Conservation (phyloP, 2,797 vertebrate species). For the Amblyopsis hoosieri region DNA sequence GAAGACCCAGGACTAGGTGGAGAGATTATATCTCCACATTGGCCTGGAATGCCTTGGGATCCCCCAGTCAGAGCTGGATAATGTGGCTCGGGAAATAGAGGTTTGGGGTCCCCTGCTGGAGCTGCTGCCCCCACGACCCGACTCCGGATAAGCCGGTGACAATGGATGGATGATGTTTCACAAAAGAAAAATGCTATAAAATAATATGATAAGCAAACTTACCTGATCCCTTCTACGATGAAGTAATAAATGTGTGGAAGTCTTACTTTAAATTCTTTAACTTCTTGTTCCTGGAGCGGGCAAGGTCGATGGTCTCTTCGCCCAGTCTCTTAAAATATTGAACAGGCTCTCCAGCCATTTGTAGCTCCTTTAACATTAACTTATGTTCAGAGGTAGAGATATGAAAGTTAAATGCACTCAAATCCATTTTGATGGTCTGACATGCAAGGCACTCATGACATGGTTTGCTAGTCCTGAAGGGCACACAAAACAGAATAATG, state of each 20-base stretch:
- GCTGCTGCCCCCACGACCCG: too few relatives aligned
- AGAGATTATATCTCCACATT: too few relatives aligned
- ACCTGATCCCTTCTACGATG: not conserved
- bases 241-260: constrained; percentile 4
- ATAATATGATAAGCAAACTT: too few relatives aligned
- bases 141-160: too few relatives aligned
- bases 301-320: too few relatives aligned
- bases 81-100: too few relatives aligned
- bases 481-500: constrained; percentile 8
- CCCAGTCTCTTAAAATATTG: fast-evolving
- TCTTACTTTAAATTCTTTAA: constrained; percentile 44
- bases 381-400: constrained; percentile 50
- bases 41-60: too few relatives aligned
- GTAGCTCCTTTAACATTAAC: constrained; percentile 33
- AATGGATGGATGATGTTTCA: not conserved
- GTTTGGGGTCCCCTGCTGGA: too few relatives aligned
- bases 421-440: constrained; percentile 1
- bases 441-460: constrained; percentile 69
- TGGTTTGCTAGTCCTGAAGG: constrained; percentile 35
- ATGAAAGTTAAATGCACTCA: constrained; percentile 56
- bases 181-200: not conserved
- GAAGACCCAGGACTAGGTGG: too few relatives aligned
- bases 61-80: too few relatives aligned
- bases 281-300: constrained; percentile 44
- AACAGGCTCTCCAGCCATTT: constrained; percentile 3